Evolutionary conservation across 1,140 invertebrate genomes (phyloP), one percentile per base, ranked within the genome.

Genomic region (Drosophila pachea): DNA sequence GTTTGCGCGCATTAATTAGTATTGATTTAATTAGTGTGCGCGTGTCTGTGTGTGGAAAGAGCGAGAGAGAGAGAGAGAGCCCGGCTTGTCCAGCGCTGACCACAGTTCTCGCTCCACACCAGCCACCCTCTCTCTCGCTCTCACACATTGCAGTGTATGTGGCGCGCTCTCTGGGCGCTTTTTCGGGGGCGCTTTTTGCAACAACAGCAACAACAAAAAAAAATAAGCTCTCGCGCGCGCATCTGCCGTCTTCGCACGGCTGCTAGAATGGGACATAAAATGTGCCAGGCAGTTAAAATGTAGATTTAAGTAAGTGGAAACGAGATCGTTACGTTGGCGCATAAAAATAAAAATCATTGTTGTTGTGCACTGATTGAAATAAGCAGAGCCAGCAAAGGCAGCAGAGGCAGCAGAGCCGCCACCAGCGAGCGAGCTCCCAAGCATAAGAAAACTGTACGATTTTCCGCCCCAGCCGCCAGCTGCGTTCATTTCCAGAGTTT

Each of bases 221-320:
- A 58, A 72, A 22, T 2, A 75, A 84, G 79, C 58, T 68, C 58
- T 62, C 69, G 66, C 76, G 78, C 64, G 79, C 79, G 79, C 79
- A 84, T 76, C 81, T 68, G 59, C 73, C 50, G 74, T 55, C 59
- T 50, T 62, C 36, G 56, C 66, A 64, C 76, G 76, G 76, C 63
- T 82, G 88, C 73, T 56, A 89, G 88, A 89, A 86, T 86, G 86
- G 79, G 88, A 89, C 83, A 88, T 88, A 82, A 87, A 89, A 88
- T 84, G 86, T 81, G 81, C 82, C 82, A 83, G 77, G 82, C 82
- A 86, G 84, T 89, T 86, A 88, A 86, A 89, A 89, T 79, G 88
- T 88, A 88, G 86, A 88, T 89, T 89, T 89, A 89, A 89, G 88
- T 89, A 87, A 89, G 88, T 89, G 88, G 88, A 89, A 89, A 89